Base-by-base conservation (phyloP, 2,888 invertebrate species). In the Drosophila yooni region DNA sequence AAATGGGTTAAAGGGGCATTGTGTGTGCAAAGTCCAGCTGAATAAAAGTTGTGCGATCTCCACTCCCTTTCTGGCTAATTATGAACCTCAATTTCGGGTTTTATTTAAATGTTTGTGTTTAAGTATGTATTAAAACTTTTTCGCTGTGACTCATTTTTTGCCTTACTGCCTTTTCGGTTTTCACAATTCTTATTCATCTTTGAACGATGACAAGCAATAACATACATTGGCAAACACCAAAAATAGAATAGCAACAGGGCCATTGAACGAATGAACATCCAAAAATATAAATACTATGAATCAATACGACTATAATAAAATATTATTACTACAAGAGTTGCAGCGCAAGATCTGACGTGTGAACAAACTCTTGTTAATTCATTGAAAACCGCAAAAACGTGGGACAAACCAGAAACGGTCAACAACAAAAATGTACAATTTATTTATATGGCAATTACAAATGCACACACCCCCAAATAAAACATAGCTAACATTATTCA, bases 181-280 rank as follows among this genome's bases (percentile, higher is more conserved):
- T 69, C 43, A 36, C 31, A 8, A 21, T 8, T n/a, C 56, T 68
- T 73, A 73, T 51, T 81, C 78, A 84, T 62, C 36, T 48, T 8
- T 21, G 13, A 27, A 13, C n/a, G 34, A 48, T 64, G 67, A 58
- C 68, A 57, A 50, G 25, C 57, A 31, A 27, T 36, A 33, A 62
- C 64, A 36, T 54, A 21, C 21, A 3, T 33, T 15, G 33, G n/a
- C 33, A 53, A 53, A 21, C 5, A 34, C 11, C 21, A 4, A 7
- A 53, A 27, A 33, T 8, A 21, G 21, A 21, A 21, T 21, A 21
- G 21, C 21, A 21, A 21, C 21, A 21, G 21, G 29, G 2, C 29
- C 1, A 18, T 1, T 13, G 25, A 38, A 56, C 18, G 33, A 6
- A n/a, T 34, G 11, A 18, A 36, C 31, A 25, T 33, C 8, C 4